Conservation (phyloP, 2,113 vertebrate species). For the Brachypodius melanocephalos region DNA sequence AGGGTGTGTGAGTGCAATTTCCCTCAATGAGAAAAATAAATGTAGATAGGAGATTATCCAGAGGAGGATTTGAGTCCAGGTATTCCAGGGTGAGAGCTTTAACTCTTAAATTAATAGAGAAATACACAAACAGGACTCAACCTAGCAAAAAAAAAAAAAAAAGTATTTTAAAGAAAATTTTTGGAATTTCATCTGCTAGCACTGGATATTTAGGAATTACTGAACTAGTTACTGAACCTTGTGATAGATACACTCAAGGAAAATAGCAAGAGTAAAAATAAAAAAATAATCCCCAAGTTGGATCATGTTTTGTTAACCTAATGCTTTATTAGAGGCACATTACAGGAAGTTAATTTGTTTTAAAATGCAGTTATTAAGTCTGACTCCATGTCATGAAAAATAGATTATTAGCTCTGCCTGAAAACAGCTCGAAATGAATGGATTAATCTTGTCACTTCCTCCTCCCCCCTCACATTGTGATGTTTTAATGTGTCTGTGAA, state of each 20-base stretch:
- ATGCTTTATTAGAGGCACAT: not conserved
- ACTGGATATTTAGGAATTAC: not conserved
- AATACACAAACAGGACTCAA: rapidly evolving
- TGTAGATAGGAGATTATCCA: not conserved
- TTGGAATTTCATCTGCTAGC: not conserved
- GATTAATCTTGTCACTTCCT: not conserved
- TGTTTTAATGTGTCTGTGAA: not conserved
- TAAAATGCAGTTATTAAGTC: not conserved
- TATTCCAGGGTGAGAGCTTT: not conserved
- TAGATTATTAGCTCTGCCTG: not conserved
- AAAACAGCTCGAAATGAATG: not conserved
- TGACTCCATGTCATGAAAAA: not conserved
- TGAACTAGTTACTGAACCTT: not conserved
- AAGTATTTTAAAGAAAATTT: not conserved
- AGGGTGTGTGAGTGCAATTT: rapidly evolving
- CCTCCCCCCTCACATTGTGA: not conserved
- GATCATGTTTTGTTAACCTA: not conserved
- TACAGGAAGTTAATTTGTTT: not conserved
- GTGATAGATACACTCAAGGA: not conserved
- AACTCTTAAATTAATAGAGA: not conserved
- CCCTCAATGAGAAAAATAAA: not conserved
- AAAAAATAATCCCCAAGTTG: not conserved
- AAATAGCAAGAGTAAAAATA: not conserved
- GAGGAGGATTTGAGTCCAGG: not conserved
- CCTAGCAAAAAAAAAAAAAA: not conserved